Conservation (phyloP, 2,113 vertebrate genomes). For the Oncorhynchus keta region DNA sequence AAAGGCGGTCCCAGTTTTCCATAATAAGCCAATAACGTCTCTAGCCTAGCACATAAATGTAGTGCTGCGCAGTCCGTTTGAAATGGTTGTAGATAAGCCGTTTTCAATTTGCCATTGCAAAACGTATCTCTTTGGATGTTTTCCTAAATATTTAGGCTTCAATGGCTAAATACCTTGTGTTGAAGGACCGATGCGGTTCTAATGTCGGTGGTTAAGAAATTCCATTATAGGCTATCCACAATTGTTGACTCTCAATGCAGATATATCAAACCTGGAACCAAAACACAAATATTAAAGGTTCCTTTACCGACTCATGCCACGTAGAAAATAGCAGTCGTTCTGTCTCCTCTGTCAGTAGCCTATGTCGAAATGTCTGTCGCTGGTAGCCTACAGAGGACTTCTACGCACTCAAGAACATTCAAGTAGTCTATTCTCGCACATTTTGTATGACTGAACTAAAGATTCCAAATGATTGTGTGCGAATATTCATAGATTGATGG, state of each 20-base stretch:
- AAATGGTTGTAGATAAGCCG: not conserved
- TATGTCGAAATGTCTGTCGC: conserved; percentile 14
- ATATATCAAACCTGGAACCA: not conserved
- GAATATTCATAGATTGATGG: not conserved
- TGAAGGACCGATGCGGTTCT: not conserved
- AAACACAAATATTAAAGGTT: conserved; percentile 19
- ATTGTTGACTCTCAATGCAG: not conserved
- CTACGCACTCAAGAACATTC: conserved; percentile 62
- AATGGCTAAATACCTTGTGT: not conserved
- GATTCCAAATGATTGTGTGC: not conserved
- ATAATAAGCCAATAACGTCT: not conserved
- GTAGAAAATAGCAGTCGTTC: conserved; percentile 49
- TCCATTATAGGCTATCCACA: not conserved
- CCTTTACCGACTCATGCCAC: conserved; percentile 50
- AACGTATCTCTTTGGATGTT: not conserved
- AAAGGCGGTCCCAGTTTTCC: not conserved
- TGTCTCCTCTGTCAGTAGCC: conserved; percentile 58
- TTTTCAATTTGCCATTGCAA: not conserved
- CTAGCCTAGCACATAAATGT: conserved; percentile 31
- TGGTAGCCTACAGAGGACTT: not conserved
- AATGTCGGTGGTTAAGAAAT: not conserved
- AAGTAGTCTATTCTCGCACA: conserved; percentile 27
- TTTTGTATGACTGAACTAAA: not conserved
- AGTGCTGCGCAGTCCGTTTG: conserved; percentile 32
- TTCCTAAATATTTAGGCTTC: not conserved